Percentiles rank a stretch among this genome's conserved stretches.
Conservation (phyloP, 2,113 vertebrate species). For the Pterocles gutturalis region DNA sequence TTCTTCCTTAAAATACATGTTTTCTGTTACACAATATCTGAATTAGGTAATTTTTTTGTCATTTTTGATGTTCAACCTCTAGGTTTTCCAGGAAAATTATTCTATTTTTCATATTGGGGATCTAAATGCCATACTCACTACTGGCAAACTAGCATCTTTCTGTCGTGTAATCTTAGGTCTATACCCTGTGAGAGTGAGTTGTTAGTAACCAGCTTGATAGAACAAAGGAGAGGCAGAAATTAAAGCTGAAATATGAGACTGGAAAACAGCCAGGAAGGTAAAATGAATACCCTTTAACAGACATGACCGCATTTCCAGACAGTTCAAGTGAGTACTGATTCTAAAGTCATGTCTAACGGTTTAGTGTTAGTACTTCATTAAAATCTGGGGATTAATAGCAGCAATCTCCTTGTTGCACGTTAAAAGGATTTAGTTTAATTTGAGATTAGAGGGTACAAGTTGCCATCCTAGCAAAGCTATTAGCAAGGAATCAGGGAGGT, state of each 20-base stretch:
- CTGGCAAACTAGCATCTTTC: neutral
- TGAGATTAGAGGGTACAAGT: neutral
- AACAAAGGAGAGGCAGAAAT: neutral
- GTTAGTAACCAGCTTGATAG: neutral
- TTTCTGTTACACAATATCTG: neutral
- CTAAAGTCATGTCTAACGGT: neutral
- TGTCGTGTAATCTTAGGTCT: neutral
- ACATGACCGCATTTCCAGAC: neutral
- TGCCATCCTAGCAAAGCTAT: neutral
- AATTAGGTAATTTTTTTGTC: neutral
- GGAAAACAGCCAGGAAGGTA: neutral
- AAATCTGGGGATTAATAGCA: conserved; percentile 14
- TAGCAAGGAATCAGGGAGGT: neutral
- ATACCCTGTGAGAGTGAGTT: neutral
- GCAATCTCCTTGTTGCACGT: neutral
- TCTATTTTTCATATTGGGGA: neutral
- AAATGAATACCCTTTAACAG: neutral
- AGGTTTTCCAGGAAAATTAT: neutral
- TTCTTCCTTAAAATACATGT: neutral
- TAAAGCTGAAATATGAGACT: neutral
- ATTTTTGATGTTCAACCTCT: neutral
- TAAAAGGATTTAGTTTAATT: conserved; percentile 10
- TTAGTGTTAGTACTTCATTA: neutral
- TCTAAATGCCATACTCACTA: neutral
- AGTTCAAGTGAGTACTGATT: neutral